These are phyloP conservation scores for Conus ventricosus DNA, from an alignment of 1,140 invertebrate species.

Conservation along the genomic window DNA sequence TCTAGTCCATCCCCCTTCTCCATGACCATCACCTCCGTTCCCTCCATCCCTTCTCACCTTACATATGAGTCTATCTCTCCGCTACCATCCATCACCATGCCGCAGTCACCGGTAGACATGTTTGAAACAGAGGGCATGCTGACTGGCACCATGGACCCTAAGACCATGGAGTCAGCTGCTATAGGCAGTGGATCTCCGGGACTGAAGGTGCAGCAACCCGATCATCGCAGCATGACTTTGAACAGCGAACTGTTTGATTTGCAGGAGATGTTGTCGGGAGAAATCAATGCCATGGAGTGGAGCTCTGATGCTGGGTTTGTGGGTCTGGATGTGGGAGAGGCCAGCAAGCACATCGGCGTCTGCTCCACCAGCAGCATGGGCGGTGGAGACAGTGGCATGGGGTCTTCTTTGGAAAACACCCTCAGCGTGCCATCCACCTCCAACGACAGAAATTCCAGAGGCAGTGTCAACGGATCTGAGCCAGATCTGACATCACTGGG, in stretches of 20 bases:
- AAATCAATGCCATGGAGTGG: slow-evolving; percentile 70
- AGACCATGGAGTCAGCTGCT: not conserved
- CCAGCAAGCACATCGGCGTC: slow-evolving; percentile 27
- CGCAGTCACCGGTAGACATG: not conserved
- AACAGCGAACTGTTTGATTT: slow-evolving; percentile 63
- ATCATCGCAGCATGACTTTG: slow-evolving; percentile 33
- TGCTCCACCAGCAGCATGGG: slow-evolving; percentile 42
- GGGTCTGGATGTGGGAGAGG: slow-evolving; percentile 60
- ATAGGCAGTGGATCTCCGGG: not conserved
- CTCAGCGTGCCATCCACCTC: slow-evolving; percentile 55
- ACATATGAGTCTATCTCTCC: slow-evolving; percentile 25
- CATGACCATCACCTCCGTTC: not conserved
- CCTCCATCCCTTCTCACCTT: not conserved
- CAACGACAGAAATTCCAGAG: slow-evolving; percentile 37
- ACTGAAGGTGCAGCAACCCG: slow-evolving; percentile 20
- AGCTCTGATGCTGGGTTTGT: slow-evolving; percentile 59
- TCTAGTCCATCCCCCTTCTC: slow-evolving; percentile 2
- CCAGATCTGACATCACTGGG: slow-evolving; percentile 57
- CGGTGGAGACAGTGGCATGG: slow-evolving; percentile 53
- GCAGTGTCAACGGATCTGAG: slow-evolving; percentile 56
- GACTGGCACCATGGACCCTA: not conserved
- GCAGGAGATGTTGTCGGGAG: slow-evolving; percentile 62
- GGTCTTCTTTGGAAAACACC: slow-evolving; percentile 37
- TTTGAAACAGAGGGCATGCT: not conserved
- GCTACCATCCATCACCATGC: slow-evolving; percentile 19